A percentile compares a stretch with the other conserved stretches of the same genome.
These are phyloP conservation scores for Meta bourneti DNA, from an alignment of 2,888 invertebrate species.

Conservation along the genomic window DNA sequence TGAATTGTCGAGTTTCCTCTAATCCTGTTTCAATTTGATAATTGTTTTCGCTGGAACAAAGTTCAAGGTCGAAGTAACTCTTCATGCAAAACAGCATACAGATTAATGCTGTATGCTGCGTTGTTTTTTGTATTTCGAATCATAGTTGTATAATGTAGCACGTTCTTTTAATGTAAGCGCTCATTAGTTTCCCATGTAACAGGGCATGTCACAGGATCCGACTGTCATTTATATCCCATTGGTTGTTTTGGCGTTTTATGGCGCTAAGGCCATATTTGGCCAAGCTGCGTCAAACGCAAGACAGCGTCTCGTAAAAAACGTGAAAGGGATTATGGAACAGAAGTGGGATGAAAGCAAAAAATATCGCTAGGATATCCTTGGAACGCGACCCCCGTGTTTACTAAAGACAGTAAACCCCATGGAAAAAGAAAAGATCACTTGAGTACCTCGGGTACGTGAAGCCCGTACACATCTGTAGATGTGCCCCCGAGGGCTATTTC, in stretches of 20 bases:
- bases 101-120: not conserved
- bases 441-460: too few relatives aligned
- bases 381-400: too few relatives aligned
- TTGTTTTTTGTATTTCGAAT: not conserved
- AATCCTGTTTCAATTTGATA: constrained; percentile 28
- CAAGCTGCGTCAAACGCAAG: too few relatives aligned
- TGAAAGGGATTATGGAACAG: too few relatives aligned
- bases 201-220: not conserved
- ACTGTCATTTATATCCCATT: not conserved
- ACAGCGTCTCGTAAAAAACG: too few relatives aligned
- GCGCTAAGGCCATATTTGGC: not conserved
- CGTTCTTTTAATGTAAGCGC: not conserved
- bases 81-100: not conserved
- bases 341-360: too few relatives aligned
- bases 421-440: too few relatives aligned
- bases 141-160: not conserved
- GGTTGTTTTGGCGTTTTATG: not conserved
- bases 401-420: too few relatives aligned
- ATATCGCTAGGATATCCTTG: too few relatives aligned
- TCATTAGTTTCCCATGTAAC: not conserved
- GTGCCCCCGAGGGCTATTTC: too few relatives aligned
- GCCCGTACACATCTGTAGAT: too few relatives aligned
- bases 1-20: constrained; percentile 49
- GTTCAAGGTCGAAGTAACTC: constrained; percentile 30
- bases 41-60: constrained; percentile 11